These are phyloP conservation scores for Subacronicta megacephala DNA, from an alignment of 2,888 invertebrate genomes.

Conservation along the genomic window DNA sequence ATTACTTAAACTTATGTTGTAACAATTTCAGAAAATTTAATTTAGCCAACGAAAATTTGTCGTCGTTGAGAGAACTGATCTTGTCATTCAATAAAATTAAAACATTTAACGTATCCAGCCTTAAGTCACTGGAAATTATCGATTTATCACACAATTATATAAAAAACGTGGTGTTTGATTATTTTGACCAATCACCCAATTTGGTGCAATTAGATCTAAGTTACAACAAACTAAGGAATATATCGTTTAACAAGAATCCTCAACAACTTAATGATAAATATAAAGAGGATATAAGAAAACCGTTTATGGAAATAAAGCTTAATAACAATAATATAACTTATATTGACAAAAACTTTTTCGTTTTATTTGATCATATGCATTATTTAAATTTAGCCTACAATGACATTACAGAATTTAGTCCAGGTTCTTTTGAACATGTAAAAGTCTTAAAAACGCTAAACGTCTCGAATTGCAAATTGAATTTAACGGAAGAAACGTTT, in stretches of 20 bases:
- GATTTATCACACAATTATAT: conserved; percentile 41
- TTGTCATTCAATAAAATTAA: conserved; percentile 37
- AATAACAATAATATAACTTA: conserved; percentile 24
- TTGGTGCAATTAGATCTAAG: conserved; percentile 24
- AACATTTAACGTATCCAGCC: conserved; percentile 5
- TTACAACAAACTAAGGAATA: conserved; percentile 27
- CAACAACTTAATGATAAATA: not conserved
- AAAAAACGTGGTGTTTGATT: conserved; percentile 6
- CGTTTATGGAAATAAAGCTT: conserved; percentile 4
- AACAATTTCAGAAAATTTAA: conserved; percentile 24
- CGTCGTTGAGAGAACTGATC: conserved; percentile 31
- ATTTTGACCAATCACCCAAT: conserved; percentile 5
- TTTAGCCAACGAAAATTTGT: conserved; percentile 16
- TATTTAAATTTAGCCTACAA: conserved; percentile 27
- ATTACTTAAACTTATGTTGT: conserved; percentile 41
- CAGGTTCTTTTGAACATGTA: conserved; percentile 15
- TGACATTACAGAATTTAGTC: conserved; percentile 5
- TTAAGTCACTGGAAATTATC: conserved; percentile 16
- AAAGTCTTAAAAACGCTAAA: conserved; percentile 7
- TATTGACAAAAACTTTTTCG: conserved; percentile 9
- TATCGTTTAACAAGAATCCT: not conserved
- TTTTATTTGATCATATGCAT: conserved; percentile 14
- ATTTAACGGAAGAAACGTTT: conserved; percentile 20
- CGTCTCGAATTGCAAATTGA: conserved; percentile 22
- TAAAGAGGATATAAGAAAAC: not conserved